Evolutionary conservation across 2,113 vertebrate genomes (phyloP).

Genomic region (Salvelinus sp.): DNA sequence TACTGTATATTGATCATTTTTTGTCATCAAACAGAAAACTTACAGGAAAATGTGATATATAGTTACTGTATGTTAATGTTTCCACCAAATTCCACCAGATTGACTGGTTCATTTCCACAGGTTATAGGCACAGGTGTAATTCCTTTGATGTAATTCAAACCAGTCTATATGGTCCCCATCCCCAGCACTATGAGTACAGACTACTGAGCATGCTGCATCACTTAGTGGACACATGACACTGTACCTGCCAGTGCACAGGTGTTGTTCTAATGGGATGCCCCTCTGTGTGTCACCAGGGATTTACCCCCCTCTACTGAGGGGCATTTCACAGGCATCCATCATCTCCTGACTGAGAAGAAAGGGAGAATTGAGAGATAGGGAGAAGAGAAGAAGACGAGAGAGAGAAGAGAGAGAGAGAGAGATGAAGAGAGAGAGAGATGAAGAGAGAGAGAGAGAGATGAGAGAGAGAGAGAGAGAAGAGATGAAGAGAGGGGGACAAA

Average conservation of each 20-base stretch:
- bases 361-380: not conserved
- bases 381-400: too few species aligned
- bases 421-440: not conserved
- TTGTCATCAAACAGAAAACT: constrained; percentile 38
- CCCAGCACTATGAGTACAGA: too few species aligned
- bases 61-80: too few species aligned
- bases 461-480: not conserved
- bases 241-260: constrained; percentile 24
- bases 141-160: too few species aligned
- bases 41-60: constrained; percentile 61
- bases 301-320: constrained; percentile 12
- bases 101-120: not conserved
- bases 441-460: not conserved
- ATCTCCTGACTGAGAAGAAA: constrained; percentile 25
- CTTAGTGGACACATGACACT: too few species aligned
- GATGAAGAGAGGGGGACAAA: constrained; percentile 38
- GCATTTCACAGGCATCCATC: constrained; percentile 58
- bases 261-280: constrained; percentile 53
- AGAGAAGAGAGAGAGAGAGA: not conserved
- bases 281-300: not conserved
- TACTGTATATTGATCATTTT: too few species aligned
- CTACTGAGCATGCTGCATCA: too few species aligned
- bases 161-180: too few species aligned
- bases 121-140: not conserved
- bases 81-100: not conserved